Conservation (phyloP, 2,888 invertebrate species). For the Sminthurides aquaticus region DNA sequence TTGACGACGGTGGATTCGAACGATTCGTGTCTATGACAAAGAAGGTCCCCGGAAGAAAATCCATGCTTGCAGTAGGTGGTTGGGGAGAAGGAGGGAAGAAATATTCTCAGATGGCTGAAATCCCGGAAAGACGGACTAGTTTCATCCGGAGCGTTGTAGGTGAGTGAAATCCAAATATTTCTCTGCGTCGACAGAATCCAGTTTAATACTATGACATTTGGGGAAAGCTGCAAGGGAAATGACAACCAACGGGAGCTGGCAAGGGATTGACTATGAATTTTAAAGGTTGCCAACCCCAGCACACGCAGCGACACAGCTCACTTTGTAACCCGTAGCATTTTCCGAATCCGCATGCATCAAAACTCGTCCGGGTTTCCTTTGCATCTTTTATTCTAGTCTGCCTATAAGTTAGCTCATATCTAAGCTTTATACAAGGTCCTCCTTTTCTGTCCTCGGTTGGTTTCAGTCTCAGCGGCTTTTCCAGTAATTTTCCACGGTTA, state of each 20-base stretch:
- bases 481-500: no score
- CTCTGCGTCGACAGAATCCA: neutral
- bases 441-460: no score
- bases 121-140: constrained; percentile 28
- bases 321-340: no score
- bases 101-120: constrained; percentile 36
- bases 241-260: neutral
- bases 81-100: constrained; percentile 44
- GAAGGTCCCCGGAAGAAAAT: constrained; percentile 44
- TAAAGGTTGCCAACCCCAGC: no score
- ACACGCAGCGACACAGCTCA: no score
- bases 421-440: no score
- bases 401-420: no score
- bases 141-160: constrained; percentile 36
- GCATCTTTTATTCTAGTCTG: no score
- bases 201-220: constrained; percentile 1
- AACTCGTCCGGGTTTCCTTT: neutral
- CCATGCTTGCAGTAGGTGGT: constrained; percentile 45
- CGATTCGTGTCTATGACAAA: constrained; percentile 44
- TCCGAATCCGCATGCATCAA: no score
- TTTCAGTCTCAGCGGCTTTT: no score
- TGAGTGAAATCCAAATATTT: constrained; percentile 25
- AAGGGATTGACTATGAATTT: constrained; percentile 7
- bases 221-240: constrained; percentile 2
- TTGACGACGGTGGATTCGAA: constrained; percentile 43